Base-by-base conservation (phyloP, 1,140 invertebrate species). In the Plectrocnemia conspersa region DNA sequence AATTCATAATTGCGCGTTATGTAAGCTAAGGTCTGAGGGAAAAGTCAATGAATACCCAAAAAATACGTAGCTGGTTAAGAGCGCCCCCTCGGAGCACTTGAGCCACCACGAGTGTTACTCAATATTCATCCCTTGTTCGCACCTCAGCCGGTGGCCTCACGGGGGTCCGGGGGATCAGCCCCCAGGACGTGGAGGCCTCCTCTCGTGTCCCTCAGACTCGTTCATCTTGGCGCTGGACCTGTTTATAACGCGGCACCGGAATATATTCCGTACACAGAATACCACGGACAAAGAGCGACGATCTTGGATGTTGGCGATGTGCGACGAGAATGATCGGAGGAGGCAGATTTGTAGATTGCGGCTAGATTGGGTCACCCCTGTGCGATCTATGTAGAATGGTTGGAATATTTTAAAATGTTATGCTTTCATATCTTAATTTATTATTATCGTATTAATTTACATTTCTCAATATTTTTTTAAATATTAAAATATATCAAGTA, bases 91-190 rank as follows among this genome's bases (percentile, higher is more conserved):
- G 6, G 7, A 7, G 7, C 35, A 7, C 35, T 7, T 7, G 18
- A 15, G 15, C 23, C 42, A 23, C n/a, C 48, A 46, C 35, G 47
- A 56, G 54, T 53, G 49, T 56, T 52, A 32, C 59, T 61, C 52
- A 61, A 61, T 57, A 61, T 61, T 61, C 59, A 61, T 61, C 59
- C 59, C 50, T 45, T 61, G 59, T 61, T 57, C 52, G 46, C 50
- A 33, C 50, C 50, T 52, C 27, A 13, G 38, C 36, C 41, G 18
- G 41, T 4, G 41, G 41, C 19, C 15, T 11, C 41, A 7, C 18
- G 4, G 18, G 18, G 41, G 9, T 29, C 9, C 33, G 18, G 7
- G 18, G 32, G n/a, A 13, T 6, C 10, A 13, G 6, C 19, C 16
- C 22, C 21, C 18, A 29, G 7, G 27, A 7, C 27, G 13, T 7